Evolutionary conservation across 2,888 invertebrate genomes (phyloP), one percentile per base, ranked within the genome.

Genomic region (Melieria crassipennis): DNA sequence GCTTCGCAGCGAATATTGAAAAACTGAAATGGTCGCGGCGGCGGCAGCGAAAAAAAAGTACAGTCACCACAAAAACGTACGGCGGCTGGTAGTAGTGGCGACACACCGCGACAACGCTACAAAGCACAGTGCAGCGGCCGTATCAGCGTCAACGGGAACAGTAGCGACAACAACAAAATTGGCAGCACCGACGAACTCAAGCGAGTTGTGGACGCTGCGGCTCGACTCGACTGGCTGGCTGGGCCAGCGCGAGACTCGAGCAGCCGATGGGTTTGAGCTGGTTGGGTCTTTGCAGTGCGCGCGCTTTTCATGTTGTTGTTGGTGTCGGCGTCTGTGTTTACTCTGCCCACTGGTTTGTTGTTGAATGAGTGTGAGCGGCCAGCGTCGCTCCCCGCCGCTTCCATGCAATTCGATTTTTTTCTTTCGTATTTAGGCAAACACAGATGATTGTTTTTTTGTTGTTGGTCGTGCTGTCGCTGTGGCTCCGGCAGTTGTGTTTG

Each of bases 11-110:
- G 76, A 75, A 74, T 70, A 72, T 66, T 43, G 67, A 71, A 62
- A 10, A 55, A 57, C 58, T 16, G n/a, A 62, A 52, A 50, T 69
- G 50, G 50, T 69, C 63, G 64, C 57, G 65, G 50, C 56, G 30
- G 69, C 65, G 56, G 66, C 63, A 75, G 65, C 64, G 78, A 30
- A 80, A 78, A 85, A 85, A 85, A 85, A 84, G 85, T 85, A 85
- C 85, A 85, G 85, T 85, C 85, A 83, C 82, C 83, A 81, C 85
- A 84, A 85, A 83, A 85, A 81, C 79, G 79, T 77, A 78, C 67
- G 71, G 73, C 77, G 73, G 74, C 74, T 71, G 68, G 75, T 69
- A 75, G 63, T 69, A 71, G 58, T 60, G 69, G 56, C 70, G 55
- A 47, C 58, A 30, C 30, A 30, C 30, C 30, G n/a, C 45, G 7